phyloP scores from a whole-genome alignment of 1,140 invertebrate genomes.

The Habropoda laboriosa region DNA sequence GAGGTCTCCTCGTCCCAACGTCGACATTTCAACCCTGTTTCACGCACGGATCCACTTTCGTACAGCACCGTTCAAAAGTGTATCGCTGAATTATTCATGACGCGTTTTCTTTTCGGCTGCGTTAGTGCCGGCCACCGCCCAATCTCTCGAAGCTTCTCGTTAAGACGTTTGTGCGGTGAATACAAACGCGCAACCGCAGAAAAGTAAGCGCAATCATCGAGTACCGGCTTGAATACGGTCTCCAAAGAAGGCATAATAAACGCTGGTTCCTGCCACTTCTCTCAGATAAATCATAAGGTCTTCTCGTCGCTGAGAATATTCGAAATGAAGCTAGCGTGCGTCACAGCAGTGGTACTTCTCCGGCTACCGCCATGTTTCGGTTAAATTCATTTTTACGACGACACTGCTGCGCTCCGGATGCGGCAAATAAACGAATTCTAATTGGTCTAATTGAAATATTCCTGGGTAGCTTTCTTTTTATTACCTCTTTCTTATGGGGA shows the following conservation, averaged over 20 bases:
- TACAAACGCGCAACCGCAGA: neutral
- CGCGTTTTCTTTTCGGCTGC: slow-evolving; percentile 17
- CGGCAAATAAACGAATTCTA: neutral
- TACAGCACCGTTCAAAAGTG: slow-evolving; percentile 26
- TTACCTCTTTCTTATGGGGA: no score
- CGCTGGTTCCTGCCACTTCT: slow-evolving; percentile 4
- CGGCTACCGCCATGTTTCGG: neutral
- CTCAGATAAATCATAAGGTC: slow-evolving; percentile 23
- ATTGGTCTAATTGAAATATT: no score
- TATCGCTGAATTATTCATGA: slow-evolving; percentile 44
- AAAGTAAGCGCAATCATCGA: slow-evolving; percentile 1
- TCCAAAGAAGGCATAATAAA: neutral
- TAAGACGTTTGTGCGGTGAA: slow-evolving; percentile 9
- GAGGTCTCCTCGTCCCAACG: neutral
- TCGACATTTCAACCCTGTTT: slow-evolving; percentile 35
- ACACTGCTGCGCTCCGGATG: no score
- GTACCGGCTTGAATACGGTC: no score
- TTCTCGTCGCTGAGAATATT: neutral
- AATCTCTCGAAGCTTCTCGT: neutral
- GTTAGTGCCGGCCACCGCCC: slow-evolving; percentile 1
- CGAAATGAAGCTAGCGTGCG: no score
- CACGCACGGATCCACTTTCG: neutral
- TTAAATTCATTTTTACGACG: neutral
- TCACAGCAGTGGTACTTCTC: neutral
- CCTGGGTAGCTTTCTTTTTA: no score